Percentiles rank a stretch among this genome's conserved stretches.
These are phyloP conservation scores for Scopus umbretta DNA, from an alignment of 2,113 vertebrate species.

Conservation along the genomic window DNA sequence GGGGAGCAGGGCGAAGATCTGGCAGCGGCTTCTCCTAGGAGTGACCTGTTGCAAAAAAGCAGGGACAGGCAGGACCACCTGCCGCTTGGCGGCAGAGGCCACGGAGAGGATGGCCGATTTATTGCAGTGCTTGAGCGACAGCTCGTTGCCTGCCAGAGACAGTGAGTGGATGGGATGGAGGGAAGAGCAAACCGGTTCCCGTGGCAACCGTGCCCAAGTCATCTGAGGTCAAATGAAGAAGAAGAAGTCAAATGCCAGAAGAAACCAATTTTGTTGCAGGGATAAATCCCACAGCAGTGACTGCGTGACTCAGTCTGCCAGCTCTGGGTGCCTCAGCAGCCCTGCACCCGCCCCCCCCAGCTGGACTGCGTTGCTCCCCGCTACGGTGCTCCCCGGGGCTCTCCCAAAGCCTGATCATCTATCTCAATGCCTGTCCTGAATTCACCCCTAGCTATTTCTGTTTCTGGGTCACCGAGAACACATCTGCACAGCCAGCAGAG, in stretches of 20 bases:
- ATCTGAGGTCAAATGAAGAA: conserved; percentile 35
- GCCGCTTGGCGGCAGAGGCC: background rate
- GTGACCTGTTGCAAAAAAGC: background rate
- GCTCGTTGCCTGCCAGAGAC: background rate
- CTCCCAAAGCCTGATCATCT: background rate
- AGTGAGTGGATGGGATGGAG: rapidly evolving
- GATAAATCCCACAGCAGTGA: background rate
- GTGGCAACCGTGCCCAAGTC: background rate
- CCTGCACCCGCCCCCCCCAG: rapidly evolving
- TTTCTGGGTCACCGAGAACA: conserved; percentile 1
- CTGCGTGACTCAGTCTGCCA: background rate
- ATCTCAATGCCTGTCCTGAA: background rate
- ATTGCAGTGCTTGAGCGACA: rapidly evolving
- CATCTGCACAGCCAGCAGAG: background rate
- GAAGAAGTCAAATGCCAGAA: too few relatives aligned
- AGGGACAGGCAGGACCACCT: background rate
- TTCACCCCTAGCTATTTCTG: background rate
- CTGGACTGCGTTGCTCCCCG: background rate
- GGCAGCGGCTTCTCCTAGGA: background rate
- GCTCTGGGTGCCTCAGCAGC: background rate
- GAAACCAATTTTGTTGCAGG: background rate
- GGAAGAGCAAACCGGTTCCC: background rate
- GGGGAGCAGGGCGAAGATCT: background rate
- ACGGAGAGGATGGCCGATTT: background rate
- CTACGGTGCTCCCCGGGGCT: background rate